Evolutionary conservation across 2,797 vertebrate genomes (phyloP).

Genomic region (Hybognathus amarus): DNA sequence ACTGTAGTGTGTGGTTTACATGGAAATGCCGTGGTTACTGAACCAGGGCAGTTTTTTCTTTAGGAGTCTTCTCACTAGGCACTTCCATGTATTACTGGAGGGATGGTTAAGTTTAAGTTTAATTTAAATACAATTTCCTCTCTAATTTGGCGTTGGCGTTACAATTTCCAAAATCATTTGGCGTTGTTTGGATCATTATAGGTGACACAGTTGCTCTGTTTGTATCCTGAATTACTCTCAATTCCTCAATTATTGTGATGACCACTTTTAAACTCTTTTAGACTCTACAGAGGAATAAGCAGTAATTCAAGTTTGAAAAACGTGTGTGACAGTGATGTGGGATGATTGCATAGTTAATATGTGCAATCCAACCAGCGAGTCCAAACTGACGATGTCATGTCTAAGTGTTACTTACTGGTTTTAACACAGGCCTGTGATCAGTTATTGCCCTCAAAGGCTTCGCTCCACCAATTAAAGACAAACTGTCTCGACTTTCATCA

Average conservation of each 20-base stretch:
- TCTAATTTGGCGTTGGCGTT: no score
- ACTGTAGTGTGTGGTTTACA: conserved; percentile 39
- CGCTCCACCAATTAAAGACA: neutral
- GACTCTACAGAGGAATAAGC: neutral
- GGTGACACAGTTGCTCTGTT: neutral
- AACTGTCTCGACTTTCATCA: conserved; percentile 19
- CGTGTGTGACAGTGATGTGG: neutral
- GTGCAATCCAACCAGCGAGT: conserved; percentile 41
- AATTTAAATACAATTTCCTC: conserved; percentile 40
- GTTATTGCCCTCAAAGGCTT: conserved; percentile 10
- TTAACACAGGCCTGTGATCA: conserved; percentile 27
- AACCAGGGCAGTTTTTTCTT: conserved; percentile 49
- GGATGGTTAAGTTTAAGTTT: conserved; percentile 24
- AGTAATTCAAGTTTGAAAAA: conserved; percentile 12
- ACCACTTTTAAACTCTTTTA: conserved; percentile 34
- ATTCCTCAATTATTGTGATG: neutral
- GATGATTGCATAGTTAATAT: conserved; percentile 26
- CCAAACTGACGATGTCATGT: conserved; percentile 25
- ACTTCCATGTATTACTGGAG: conserved; percentile 34
- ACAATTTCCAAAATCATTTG: no score
- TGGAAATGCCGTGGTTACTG: conserved; percentile 41
- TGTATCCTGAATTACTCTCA: neutral
- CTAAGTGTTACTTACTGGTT: conserved; percentile 1
- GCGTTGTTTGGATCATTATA: conserved; percentile 24
- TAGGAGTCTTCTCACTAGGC: conserved; percentile 37